Evolutionary conservation across 1,140 invertebrate species (phyloP).

Genomic region (Armadillidium nasatum): DNA sequence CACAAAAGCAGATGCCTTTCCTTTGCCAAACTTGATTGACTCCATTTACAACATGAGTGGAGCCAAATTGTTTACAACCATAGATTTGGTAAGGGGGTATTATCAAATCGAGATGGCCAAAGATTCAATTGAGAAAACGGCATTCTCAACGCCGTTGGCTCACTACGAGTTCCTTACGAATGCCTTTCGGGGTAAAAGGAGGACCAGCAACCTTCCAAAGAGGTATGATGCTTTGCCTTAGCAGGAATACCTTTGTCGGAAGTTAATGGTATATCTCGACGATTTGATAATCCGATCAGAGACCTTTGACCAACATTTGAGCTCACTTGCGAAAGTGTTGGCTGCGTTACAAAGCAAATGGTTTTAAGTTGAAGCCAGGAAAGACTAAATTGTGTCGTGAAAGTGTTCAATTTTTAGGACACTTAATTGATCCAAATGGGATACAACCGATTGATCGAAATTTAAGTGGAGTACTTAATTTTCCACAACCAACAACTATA

Average conservation of each 20-base stretch:
- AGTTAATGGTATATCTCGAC: background rate
- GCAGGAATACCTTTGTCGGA: no score
- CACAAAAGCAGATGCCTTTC: background rate
- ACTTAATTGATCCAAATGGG: no score
- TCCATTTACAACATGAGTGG: background rate
- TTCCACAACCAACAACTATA: no score
- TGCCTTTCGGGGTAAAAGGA: background rate
- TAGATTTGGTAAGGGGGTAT: background rate
- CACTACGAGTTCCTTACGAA: background rate
- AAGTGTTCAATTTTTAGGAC: no score
- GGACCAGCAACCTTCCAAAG: background rate
- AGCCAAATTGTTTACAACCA: background rate
- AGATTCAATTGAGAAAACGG: background rate
- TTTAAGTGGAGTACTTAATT: no score
- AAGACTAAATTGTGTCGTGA: no score
- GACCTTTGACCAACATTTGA: background rate
- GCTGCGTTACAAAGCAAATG: no score
- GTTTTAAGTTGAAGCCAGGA: no score
- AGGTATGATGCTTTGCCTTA: background rate
- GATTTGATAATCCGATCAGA: no score
- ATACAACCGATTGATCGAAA: no score
- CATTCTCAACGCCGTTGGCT: background rate
- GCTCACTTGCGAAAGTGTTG: no score
- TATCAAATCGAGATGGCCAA: no score
- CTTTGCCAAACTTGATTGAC: background rate